Conservation (phyloP, 2,888 invertebrate genomes). For the Athripsodes cinereus region DNA sequence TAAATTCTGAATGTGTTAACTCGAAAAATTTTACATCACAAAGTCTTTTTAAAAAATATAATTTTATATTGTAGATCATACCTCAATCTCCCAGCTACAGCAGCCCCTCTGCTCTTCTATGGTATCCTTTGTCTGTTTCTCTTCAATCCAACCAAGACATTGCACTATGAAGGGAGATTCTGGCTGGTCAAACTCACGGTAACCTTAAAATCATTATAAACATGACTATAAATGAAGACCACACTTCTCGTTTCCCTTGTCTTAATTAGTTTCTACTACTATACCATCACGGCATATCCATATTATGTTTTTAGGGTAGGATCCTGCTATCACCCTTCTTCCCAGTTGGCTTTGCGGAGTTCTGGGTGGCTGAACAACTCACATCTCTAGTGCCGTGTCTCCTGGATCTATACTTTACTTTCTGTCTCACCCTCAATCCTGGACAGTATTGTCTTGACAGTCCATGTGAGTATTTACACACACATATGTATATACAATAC, state of each 20-base stretch:
- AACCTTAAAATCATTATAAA: constrained; percentile 23
- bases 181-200: constrained; percentile 65
- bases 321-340: constrained; percentile 69
- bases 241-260: not conserved
- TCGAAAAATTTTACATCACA: too few species aligned
- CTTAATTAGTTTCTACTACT: not conserved
- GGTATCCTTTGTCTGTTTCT: constrained; percentile 63
- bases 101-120: constrained; percentile 66
- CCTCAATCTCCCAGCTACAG: constrained; percentile 65
- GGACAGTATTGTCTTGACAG: constrained; percentile 55
- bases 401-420: constrained; percentile 71
- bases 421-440: constrained; percentile 59
- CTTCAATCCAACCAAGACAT: constrained; percentile 69
- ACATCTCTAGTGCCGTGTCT: constrained; percentile 72
- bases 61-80: not conserved
- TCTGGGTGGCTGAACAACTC: constrained; percentile 81
- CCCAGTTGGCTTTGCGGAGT: constrained; percentile 76
- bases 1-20: too few species aligned
- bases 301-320: constrained; percentile 40
- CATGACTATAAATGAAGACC: not conserved
- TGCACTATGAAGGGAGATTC: constrained; percentile 68
- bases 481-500: too few species aligned
- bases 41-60: too few species aligned
- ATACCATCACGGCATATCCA: not conserved
- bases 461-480: constrained; percentile 37